Conservation (phyloP, 2,113 vertebrate genomes). For the Varanus salvator region DNA sequence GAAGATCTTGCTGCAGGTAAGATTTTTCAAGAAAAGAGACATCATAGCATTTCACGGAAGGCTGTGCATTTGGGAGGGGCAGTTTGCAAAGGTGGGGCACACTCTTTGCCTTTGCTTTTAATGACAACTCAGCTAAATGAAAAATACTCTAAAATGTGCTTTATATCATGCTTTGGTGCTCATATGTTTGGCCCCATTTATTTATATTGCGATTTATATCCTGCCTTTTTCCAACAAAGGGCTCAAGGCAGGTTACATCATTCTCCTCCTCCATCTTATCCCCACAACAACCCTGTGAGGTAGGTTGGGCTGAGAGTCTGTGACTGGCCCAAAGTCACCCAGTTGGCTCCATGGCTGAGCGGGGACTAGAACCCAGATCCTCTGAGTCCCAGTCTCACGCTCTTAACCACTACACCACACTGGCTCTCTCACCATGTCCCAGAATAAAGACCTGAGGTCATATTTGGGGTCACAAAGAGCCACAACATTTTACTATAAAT, state of each 20-base stretch:
- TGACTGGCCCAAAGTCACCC: too few species aligned
- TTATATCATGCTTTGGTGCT: background rate
- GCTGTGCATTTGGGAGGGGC: constrained; percentile 17
- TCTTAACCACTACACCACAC: too few species aligned
- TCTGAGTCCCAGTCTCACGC: too few species aligned
- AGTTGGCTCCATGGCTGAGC: too few species aligned
- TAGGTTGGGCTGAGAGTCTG: too few species aligned
- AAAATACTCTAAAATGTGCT: constrained; percentile 3
- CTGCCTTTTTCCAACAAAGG: too few species aligned
- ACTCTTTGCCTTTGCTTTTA: constrained; percentile 16
- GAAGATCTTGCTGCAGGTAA: constrained; percentile 16
- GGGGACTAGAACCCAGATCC: too few species aligned
- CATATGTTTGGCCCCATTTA: background rate
- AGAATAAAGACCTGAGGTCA: background rate
- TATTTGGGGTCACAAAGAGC: background rate
- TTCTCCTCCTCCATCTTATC: too few species aligned
- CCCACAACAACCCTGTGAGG: too few species aligned
- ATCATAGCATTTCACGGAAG: background rate
- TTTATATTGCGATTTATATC: too few species aligned
- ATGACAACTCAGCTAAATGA: background rate
- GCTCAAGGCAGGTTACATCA: too few species aligned
- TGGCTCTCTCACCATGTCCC: too few species aligned
- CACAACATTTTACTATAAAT: background rate
- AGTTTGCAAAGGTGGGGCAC: background rate
- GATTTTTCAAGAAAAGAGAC: constrained; percentile 22